Conservation (phyloP, 1,140 invertebrate species). For the Macrobrachium rosenbergii region DNA sequence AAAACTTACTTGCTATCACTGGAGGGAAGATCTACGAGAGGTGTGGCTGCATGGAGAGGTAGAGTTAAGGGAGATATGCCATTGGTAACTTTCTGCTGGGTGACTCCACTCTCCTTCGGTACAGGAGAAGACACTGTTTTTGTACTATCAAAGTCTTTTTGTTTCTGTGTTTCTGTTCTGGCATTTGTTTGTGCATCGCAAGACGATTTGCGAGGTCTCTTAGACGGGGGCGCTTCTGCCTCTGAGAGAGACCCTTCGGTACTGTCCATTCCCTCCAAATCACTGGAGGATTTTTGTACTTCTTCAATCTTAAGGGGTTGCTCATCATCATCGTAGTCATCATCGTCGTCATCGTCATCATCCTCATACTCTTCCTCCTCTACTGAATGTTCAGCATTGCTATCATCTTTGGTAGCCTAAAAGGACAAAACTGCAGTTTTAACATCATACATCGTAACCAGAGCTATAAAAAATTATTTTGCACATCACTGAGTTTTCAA, state of each 20-base stretch:
- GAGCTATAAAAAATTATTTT: too few relatives aligned
- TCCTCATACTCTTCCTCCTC: conserved; percentile 30
- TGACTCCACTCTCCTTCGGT: not conserved
- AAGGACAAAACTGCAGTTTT: not conserved
- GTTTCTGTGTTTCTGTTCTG: conserved; percentile 5
- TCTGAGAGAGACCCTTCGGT: conserved; percentile 44
- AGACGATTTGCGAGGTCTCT: conserved; percentile 25
- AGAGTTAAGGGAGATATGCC: not conserved
- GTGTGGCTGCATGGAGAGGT: conserved; percentile 36
- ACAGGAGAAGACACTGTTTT: conserved; percentile 1
- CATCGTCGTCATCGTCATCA: conserved; percentile 42
- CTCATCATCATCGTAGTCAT: conserved; percentile 9
- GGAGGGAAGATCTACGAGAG: conserved; percentile 20
- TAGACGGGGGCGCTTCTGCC: conserved; percentile 47
- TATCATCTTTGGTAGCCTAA: conserved; percentile 35
- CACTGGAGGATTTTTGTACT: conserved; percentile 1
- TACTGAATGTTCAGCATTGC: conserved; percentile 29
- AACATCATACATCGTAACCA: not conserved
- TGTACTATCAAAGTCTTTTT: not conserved
- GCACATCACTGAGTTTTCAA: too few relatives aligned
- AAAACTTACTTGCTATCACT: conserved; percentile 33
- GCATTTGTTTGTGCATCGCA: conserved; percentile 7
- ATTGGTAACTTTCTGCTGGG: not conserved
- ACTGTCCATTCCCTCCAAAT: conserved; percentile 38
- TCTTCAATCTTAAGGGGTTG: not conserved